Evolutionary conservation across 2,797 vertebrate genomes (phyloP), one percentile per base, ranked within the genome.

Genomic region (Pangasius macronema): DNA sequence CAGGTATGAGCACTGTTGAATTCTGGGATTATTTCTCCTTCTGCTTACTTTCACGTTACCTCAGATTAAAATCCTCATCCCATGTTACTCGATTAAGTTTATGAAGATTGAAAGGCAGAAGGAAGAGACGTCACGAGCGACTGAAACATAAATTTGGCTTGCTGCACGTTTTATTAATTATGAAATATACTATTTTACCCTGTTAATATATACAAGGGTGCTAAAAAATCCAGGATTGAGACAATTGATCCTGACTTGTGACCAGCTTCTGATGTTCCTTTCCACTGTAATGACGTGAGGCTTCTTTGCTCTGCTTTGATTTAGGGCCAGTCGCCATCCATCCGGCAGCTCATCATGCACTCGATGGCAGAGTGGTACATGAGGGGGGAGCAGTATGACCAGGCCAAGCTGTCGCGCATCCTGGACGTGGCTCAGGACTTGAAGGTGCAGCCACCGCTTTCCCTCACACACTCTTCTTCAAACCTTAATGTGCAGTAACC

Each of bases 291-390:
- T 13, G 63, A 67, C 16, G 11, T 67, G 14, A 80, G 49, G 9
- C 3, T 0, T 30, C n/a, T 49, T 42, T 65, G 8, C 27, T 46
- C 59, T 11, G 5, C 36, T 87, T 27, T 81, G 5, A 73, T 85
- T 88, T 87, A 98, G 97, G 99, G 99, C 91, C 99, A 99, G 94
- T 99, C 99, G 95, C 99, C 99, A 87, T 99, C 99, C 30, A 99
- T 99, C 92, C 99, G 99, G 89, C 98, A 99, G 94, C 96, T 99
- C 72, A 99, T 99, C 93, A 99, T 99, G 99, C 99, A 99, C 95
- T 99, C 99, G 1, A 99, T 99, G 99, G 99, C 99, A 84, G 99
- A 99, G 93, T 99, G 99, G 99, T 99, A 99, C 95, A 99, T 99
- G 98, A 96, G 98, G 94, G 99, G 98, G 83, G 99, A 99, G 87